Conservation (phyloP, 2,113 vertebrate genomes). For the Colaptes auratus region DNA sequence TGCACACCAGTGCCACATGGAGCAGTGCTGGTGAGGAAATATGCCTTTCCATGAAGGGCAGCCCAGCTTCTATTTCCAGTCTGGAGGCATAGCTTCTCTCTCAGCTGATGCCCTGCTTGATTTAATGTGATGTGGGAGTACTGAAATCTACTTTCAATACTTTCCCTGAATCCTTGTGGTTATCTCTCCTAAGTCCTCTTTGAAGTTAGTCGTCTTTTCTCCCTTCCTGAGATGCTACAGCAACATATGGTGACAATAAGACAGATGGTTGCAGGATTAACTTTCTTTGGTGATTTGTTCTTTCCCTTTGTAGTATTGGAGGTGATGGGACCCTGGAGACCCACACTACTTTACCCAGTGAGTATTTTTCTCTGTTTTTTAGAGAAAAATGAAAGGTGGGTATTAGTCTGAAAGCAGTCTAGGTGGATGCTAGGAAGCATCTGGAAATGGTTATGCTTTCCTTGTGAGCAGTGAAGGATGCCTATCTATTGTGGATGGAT, state of each 20-base stretch:
- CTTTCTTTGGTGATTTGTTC: neutral
- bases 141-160: neutral
- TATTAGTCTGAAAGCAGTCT: neutral
- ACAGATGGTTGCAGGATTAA: constrained; percentile 28
- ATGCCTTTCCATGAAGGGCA: neutral
- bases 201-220: neutral
- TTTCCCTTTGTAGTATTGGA: constrained; percentile 81
- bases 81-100: neutral
- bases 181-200: neutral
- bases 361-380: constrained; percentile 60
- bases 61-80: neutral
- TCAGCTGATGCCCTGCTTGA: neutral
- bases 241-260: neutral
- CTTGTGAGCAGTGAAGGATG: neutral
- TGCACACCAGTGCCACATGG: rapidly evolving
- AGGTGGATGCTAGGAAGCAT: neutral
- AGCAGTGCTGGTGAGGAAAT: neutral
- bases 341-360: constrained; percentile 91
- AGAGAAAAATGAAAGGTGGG: neutral
- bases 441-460: neutral
- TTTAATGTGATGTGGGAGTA: neutral
- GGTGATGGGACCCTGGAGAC: constrained; percentile 85
- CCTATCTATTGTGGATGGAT: neutral
- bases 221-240: neutral
- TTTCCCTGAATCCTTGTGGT: constrained; percentile 6